phyloP scores from a whole-genome alignment of 37 sponge, comb jelly and placozoan species.

The Ephydatia muelleri region DNA sequence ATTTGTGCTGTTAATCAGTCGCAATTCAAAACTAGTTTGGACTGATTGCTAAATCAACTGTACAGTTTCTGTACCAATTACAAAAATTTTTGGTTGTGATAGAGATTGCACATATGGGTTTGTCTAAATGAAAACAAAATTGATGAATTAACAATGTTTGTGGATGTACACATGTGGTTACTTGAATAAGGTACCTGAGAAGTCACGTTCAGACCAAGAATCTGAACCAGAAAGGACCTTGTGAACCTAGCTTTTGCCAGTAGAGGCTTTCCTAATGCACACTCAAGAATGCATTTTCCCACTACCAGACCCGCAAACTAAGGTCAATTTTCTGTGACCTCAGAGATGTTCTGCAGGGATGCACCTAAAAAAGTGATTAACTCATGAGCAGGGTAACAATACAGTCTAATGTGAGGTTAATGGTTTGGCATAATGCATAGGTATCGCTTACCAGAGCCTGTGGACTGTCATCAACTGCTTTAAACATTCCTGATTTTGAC shows the following conservation, averaged over 20 bases:
- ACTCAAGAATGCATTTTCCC: slow-evolving; percentile 92
- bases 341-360: slow-evolving; percentile 43
- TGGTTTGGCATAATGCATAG: no score
- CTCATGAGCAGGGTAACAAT: no score
- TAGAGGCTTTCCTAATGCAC: slow-evolving; percentile 70
- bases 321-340: slow-evolving; percentile 35
- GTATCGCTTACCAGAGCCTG: slow-evolving; percentile 59
- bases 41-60: no score
- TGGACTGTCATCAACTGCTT: slow-evolving; percentile 53
- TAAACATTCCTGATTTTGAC: slow-evolving; percentile 56
- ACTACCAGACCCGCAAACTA: slow-evolving; percentile 86
- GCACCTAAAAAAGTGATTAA: slow-evolving; percentile 67
- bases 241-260: slow-evolving; percentile 86
- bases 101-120: no score
- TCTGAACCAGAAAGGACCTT: slow-evolving; percentile 91
- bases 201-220: slow-evolving; percentile 85
- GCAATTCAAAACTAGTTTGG: no score
- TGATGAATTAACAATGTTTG: no score
- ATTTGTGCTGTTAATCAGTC: no score
- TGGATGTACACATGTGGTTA: no score
- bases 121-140: no score
- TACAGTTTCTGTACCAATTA: no score
- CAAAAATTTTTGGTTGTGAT: no score
- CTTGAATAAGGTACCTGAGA: slow-evolving; percentile 76
- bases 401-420: no score